Base-by-base conservation (phyloP, 2,888 invertebrate genomes). In the Pycnomerus fuliginosus region DNA sequence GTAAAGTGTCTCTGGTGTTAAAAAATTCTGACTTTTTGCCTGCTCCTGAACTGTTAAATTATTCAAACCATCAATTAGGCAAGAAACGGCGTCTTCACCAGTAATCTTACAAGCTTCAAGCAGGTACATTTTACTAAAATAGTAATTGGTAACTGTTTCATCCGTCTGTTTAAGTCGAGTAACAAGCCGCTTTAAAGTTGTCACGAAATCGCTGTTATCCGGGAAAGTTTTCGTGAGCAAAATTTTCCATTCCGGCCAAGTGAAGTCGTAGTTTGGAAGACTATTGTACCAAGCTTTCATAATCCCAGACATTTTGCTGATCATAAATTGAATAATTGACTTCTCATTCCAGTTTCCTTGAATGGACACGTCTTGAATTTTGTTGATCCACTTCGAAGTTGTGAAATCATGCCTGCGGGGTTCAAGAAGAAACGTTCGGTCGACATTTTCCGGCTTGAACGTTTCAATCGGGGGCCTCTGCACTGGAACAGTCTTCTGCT, bases 271-370 rank as follows among this genome's bases (percentile, higher is more conserved):
- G 33, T 40, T 41, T 3, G 54, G 29, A 2, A 64, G 42, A 8
- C 53, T 56, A 34, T 62, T 64, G 32, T 55, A 62, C 64, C 64
- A 64, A 17, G 62, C 54, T 32, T 64, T 64, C 22, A 64, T 51
- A 31, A 62, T 51, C 8, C 64, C 62, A 12, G 60, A 52, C 62
- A 64, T 62, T 50, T 57, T 52, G 27, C 45, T 55, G 25, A 50
- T 48, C 45, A 60, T 42, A 44, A 50, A 61, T 22, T 53, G 44
- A 16, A 64, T 58, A 12, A 56, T 54, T 4, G 45, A 50, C 30
- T 50, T 55, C 15, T 64, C 64, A 39, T 60, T 53, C 39, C 51
- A 60, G 24, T 56, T 54, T 30, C 51, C 44, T 3, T 55, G 46
- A 17, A 61, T 29, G 34, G 60, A 57, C 14, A 53, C 50, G 22